A percentile compares a stretch with the other conserved stretches of the same genome.
These are phyloP conservation scores for Lycocerus yunnanus DNA, from an alignment of 2,888 invertebrate genomes.

Conservation along the genomic window DNA sequence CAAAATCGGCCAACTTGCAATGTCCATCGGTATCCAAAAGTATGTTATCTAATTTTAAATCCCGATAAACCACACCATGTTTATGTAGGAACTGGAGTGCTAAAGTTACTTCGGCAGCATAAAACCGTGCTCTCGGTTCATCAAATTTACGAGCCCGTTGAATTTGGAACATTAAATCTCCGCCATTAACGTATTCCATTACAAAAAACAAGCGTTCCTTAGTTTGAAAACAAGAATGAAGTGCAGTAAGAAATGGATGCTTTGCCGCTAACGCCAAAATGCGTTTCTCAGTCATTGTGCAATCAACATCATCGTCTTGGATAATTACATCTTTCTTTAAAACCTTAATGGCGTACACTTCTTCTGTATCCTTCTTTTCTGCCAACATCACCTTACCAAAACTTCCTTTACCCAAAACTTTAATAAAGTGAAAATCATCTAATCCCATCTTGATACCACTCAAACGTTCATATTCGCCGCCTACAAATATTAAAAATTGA, in stretches of 20 bases:
- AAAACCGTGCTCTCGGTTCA: constrained; percentile 92
- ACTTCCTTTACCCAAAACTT: constrained; percentile 98
- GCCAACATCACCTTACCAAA: constrained; percentile 99
- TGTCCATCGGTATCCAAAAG: constrained; percentile 94
- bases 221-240: constrained; percentile 97
- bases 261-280: constrained; percentile 96
- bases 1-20: constrained; percentile 93
- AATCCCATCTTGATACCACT: constrained; percentile 66
- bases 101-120: constrained; percentile 97
- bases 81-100: constrained; percentile 96
- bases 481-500: neutral
- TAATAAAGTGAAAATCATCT: constrained; percentile 94
- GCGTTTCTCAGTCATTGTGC: constrained; percentile 98
- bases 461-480: constrained; percentile 31
- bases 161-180: constrained; percentile 99
- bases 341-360: constrained; percentile 87
- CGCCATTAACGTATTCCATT: constrained; percentile 99
- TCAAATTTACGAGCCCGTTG: constrained; percentile 98
- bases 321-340: constrained; percentile 97
- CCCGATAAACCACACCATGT: constrained; percentile 97
- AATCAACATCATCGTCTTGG: constrained; percentile 99
- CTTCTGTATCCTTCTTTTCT: constrained; percentile 90
- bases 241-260: constrained; percentile 96
- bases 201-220: constrained; percentile 90
- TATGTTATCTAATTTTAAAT: constrained; percentile 98